Base-by-base conservation (phyloP, 2,113 vertebrate species). In the Prochilodus magdalenae region DNA sequence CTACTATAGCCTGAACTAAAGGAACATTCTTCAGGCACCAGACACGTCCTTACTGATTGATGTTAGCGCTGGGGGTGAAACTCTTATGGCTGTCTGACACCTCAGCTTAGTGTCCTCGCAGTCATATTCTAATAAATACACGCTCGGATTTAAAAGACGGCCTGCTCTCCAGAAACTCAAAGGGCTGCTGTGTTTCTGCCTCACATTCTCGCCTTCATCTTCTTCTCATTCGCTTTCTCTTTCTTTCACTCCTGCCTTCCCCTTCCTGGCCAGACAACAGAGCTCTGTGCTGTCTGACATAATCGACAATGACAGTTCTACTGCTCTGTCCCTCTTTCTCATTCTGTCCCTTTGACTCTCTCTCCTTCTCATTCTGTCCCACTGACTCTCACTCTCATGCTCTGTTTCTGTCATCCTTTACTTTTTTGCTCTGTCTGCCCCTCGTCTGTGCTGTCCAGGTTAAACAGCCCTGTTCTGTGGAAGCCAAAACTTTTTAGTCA, bases 391-490 rank as follows among this genome's bases (percentile, higher is more conserved):
- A 24, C 59, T 47, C 30, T 29, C 29, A n/a, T 5, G 11, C 27
- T 57, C 29, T 36, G 1, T 67, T 7, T 20, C 5, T 5, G 4
- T 10, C 7, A 7, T 7, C 7, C 36, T 36, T 5, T 44, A 44
- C 40, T 44, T 44, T 11, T 44, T 44, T 44, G 5, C 40, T 67
- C 16, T 67, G 16, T 67, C 16, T 67, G 29, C 10, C 40, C 40
- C 20, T 7, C 20, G 18, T 67, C 8, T 67, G 30, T 20, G 33
- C 22, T 67, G 65, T 36, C 1, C 30, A 65, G 70, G n/a, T 63
- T 66, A 74, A 65, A 65, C 71, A 81, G 44, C 71, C 74, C 44
- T 65, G 27, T 49, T 81, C 40, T 63, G 44, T 81, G 59, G 73
- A 51, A 69, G 13, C 33, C 15, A 36, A 53, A 71, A 59, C 15